These are phyloP conservation scores for Poecilobothrus nobilitatus DNA, from an alignment of 2,888 invertebrate species.

Conservation along the genomic window DNA sequence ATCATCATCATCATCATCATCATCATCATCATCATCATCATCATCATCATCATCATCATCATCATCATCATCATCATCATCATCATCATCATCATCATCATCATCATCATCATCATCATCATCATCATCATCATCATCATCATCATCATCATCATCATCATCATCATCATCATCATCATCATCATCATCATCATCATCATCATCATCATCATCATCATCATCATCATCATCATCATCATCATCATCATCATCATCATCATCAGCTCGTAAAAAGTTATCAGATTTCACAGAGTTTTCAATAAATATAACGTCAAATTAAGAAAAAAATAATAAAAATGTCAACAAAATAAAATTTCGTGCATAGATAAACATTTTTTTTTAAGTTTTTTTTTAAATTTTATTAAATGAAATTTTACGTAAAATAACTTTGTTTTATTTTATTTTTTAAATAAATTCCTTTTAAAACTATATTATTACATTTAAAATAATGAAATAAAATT, in stretches of 20 bases:
- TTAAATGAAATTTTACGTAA: too few species aligned
- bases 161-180: conserved; percentile 6
- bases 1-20: conserved; percentile 6
- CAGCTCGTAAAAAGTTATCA: too few species aligned
- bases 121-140: conserved; percentile 6
- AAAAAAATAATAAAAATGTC: too few species aligned
- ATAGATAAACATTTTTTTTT: too few species aligned
- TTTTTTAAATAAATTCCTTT: too few species aligned
- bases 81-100: conserved; percentile 6
- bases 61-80: conserved; percentile 6
- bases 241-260: conserved; percentile 6
- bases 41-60: conserved; percentile 6
- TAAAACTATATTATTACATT: too few species aligned
- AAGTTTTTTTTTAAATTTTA: too few species aligned
- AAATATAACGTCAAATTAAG: too few species aligned
- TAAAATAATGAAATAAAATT: too few species aligned
- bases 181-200: conserved; percentile 6
- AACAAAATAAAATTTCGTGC: too few species aligned
- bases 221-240: conserved; percentile 6
- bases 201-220: conserved; percentile 6
- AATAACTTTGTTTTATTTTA: too few species aligned
- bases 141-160: conserved; percentile 6
- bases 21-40: conserved; percentile 6
- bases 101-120: conserved; percentile 6
- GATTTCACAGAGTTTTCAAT: too few species aligned